Evolutionary conservation across 2,113 vertebrate species (phyloP), one percentile per base, ranked within the genome.

Genomic region (Catharus fuscescens): DNA sequence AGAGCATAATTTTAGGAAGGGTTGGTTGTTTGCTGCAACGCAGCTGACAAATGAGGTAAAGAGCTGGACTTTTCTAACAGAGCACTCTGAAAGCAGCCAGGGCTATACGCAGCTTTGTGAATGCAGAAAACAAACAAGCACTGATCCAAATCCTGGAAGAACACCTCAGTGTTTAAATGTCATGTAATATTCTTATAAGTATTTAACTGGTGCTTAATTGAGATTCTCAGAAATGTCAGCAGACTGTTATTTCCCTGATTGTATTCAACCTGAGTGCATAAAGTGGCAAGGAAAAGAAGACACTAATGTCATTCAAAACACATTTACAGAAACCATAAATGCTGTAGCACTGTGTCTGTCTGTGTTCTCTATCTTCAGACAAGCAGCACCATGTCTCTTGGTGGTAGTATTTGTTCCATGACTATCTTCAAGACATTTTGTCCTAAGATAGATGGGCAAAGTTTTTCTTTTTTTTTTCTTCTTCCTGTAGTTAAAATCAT

Each of bases 141-240:
- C 26, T 70, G 72, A 83, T 88, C 80, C 79, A 83, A 93, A 81
- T 74, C 64, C 69, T 76, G 60, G 40, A 69, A 86, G 93, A 91
- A 86, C 17, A 74, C 38, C 29, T 18, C 40, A 76, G 29, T 66
- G 56, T 74, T 64, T 31, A 40, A 77, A 78, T 81, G 56, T 67
- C 67, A 40, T 40, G 36, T 45, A 83, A 83, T 83, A n/a, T 36
- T 52, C 40, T 36, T 45, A 2, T 52, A 69, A 76, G 64, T 32
- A n/a, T 93, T 90, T 83, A 50, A 66, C 45, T 70, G 45, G 9
- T 24, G 47, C 52, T 93, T 86, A 78, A 59, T 88, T 78, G 61
- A 47, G 56, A 92, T 73, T 80, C 60, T 90, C 86, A 84, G 80
- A 90, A 92, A 70, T 74, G 66, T 84, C 44, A 95, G 40, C 29